Conservation (phyloP, 2,888 invertebrate species). For the Frankliniella intonsa region DNA sequence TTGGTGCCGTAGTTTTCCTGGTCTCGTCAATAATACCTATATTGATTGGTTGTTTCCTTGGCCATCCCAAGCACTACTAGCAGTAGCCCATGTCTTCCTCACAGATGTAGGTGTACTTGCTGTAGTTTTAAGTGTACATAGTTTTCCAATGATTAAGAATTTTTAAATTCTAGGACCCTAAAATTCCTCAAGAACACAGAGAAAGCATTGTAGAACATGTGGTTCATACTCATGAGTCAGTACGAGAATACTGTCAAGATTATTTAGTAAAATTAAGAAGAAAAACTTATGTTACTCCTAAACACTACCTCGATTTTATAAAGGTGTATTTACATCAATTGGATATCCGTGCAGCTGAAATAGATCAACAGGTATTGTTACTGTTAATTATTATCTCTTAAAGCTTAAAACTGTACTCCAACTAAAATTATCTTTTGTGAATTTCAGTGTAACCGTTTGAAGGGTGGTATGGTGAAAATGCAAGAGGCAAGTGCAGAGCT, state of each 20-base stretch:
- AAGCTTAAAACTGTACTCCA: neutral
- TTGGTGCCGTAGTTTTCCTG: constrained; percentile 85
- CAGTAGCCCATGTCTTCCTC: constrained; percentile 80
- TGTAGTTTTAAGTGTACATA: neutral
- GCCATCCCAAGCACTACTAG: constrained; percentile 83
- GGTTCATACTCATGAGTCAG: constrained; percentile 76
- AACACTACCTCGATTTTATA: constrained; percentile 85
- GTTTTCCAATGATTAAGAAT: neutral
- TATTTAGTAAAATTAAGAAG: constrained; percentile 70
- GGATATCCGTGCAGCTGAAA: constrained; percentile 60
- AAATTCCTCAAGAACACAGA: constrained; percentile 64
- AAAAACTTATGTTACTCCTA: constrained; percentile 85
- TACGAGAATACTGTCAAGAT: constrained; percentile 65
- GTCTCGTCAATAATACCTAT: constrained; percentile 84
- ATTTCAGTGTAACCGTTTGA: constrained; percentile 61
- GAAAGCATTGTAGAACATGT: constrained; percentile 74
- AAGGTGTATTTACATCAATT: constrained; percentile 70
- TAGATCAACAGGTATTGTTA: constrained; percentile 47
- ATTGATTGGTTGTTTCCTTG: constrained; percentile 94
- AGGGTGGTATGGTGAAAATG: constrained; percentile 72
- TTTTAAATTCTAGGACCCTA: constrained; percentile 51
- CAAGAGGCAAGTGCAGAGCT: constrained; percentile 81
- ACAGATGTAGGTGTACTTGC: constrained; percentile 59
- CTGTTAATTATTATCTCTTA: neutral
- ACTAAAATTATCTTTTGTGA: constrained; percentile 27